Evolutionary conservation across 1,140 invertebrate genomes (phyloP).

Genomic region (Eulimnadia texana): DNA sequence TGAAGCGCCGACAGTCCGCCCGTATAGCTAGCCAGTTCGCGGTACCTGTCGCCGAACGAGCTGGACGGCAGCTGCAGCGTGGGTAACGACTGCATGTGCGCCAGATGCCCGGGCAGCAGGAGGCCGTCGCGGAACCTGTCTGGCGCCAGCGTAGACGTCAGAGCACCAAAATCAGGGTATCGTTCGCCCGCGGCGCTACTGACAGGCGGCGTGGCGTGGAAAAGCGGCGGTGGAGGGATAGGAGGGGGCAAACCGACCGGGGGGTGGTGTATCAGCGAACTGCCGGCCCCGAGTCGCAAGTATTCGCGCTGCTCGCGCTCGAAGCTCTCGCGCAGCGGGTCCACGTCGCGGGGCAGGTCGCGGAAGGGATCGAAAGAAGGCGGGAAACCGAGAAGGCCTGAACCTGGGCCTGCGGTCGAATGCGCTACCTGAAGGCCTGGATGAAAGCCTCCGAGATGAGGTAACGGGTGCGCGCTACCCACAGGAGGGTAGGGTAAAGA

Average conservation of each 20-base stretch:
- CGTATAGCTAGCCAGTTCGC: not conserved
- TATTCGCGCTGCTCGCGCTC: not conserved
- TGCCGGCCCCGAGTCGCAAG: not conserved
- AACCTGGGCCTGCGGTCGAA: not conserved
- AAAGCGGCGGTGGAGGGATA: not conserved
- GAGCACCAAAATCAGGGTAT: not conserved
- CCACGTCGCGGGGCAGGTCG: slow-evolving; percentile 1
- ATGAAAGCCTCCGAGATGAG: not conserved
- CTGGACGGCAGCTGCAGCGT: not conserved
- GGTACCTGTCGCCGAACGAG: not conserved
- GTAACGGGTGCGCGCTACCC: not conserved
- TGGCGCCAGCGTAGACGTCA: not conserved
- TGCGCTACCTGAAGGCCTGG: not conserved
- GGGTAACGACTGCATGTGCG: not conserved
- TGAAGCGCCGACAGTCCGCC: not conserved
- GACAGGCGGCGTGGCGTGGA: not conserved
- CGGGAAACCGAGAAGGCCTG: not conserved
- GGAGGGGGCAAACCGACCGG: not conserved
- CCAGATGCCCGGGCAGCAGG: slow-evolving; percentile 1
- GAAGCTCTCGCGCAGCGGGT: not conserved
- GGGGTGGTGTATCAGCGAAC: not conserved
- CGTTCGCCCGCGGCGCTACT: not conserved
- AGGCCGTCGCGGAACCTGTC: slow-evolving; percentile 3
- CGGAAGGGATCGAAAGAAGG: slow-evolving; percentile 6
- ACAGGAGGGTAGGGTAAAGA: not conserved